phyloP scores from a whole-genome alignment of 35 echinoderm and acorn worm species.

The Hemicentrotus pulcherrimus region DNA sequence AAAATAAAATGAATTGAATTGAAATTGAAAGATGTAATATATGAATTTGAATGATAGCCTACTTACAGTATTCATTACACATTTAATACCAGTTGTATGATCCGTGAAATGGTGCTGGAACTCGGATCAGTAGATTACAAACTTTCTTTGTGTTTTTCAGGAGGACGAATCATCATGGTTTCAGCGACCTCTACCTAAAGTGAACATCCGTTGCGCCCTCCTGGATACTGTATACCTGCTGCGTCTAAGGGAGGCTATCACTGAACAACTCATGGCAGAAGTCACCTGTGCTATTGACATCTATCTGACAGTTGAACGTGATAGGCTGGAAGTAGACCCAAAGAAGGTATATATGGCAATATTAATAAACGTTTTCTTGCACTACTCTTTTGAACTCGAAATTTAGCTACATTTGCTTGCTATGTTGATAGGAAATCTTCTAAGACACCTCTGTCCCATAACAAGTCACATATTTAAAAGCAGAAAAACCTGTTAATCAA shows the following conservation, averaged over 20 bases:
- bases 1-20: too few relatives aligned
- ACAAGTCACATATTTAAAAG: background rate
- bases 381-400: background rate
- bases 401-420: background rate
- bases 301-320: slow-evolving; percentile 9
- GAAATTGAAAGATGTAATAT: too few relatives aligned
- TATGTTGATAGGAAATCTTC: background rate
- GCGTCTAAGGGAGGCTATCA: background rate
- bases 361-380: too few relatives aligned
- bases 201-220: slow-evolving; percentile 19
- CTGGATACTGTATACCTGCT: slow-evolving; percentile 29
- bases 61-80: too few relatives aligned
- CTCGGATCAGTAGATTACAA: too few relatives aligned
- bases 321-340: slow-evolving; percentile 4
- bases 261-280: slow-evolving; percentile 38
- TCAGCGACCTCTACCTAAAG: background rate
- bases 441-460: background rate
- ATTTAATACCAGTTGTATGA: too few relatives aligned
- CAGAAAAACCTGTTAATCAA: background rate
- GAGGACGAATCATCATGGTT: slow-evolving; percentile 33
- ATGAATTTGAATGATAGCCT: too few relatives aligned
- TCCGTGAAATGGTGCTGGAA: too few relatives aligned
- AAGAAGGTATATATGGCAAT: slow-evolving; percentile 4
- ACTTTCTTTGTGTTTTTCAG: background rate
- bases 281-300: slow-evolving; percentile 44